Conservation (phyloP, 2,113 vertebrate species). For the Apistogramma diplotaenia region DNA sequence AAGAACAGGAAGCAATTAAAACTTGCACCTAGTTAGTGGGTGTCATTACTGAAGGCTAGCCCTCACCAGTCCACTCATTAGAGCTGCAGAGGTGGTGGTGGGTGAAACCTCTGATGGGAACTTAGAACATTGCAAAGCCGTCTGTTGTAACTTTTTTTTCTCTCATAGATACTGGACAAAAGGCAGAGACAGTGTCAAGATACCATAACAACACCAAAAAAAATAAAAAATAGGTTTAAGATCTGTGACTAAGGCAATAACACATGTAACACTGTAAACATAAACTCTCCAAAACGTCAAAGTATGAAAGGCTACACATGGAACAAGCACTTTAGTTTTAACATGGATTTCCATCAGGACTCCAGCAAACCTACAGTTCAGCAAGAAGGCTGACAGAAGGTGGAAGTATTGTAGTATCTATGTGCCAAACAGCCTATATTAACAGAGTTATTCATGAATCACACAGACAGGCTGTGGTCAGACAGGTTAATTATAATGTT, state of each 20-base stretch:
- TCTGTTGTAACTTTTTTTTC: not conserved
- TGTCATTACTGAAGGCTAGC: conserved; percentile 75
- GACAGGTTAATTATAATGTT: conserved; percentile 75
- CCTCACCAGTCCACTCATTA: conserved; percentile 76
- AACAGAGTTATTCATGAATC: conserved; percentile 66
- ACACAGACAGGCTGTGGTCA: conserved; percentile 43
- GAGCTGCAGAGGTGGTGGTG: conserved; percentile 60
- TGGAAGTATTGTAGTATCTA: conserved; percentile 16
- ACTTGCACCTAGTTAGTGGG: conserved; percentile 72
- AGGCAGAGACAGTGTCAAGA: not conserved
- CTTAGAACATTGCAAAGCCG: conserved; percentile 38
- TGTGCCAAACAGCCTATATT: conserved; percentile 31
- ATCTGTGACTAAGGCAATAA: conserved; percentile 1
- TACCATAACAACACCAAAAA: conserved; percentile 4
- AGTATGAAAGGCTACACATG: not conserved
- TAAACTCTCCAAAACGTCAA: not conserved
- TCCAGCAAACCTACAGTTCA: not conserved
- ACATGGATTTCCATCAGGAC: not conserved
- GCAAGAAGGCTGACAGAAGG: conserved; percentile 7
- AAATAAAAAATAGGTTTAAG: conserved; percentile 2
- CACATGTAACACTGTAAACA: not conserved
- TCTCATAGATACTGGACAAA: conserved; percentile 11
- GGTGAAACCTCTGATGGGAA: conserved; percentile 58
- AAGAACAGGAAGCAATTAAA: conserved; percentile 83
- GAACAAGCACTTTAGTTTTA: not conserved